Conservation (phyloP, 1,140 invertebrate species). For the Periplaneta americana region DNA sequence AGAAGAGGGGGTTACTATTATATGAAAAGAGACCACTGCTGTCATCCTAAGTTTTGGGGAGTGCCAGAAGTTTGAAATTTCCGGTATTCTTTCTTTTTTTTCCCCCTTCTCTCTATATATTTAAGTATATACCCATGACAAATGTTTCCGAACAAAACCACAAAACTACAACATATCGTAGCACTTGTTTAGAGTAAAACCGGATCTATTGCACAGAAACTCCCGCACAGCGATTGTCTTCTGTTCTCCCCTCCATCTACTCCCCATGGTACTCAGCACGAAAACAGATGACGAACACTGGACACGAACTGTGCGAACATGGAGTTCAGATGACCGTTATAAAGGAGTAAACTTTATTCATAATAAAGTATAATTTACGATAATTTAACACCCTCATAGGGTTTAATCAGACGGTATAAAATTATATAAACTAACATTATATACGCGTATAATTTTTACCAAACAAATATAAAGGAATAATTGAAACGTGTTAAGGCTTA, state of each 20-base stretch:
- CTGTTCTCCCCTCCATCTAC: background rate
- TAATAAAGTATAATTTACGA: background rate
- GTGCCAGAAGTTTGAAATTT: constrained; percentile 4
- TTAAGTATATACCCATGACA: background rate
- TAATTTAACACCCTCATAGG: background rate
- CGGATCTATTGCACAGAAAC: background rate
- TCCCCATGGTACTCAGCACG: no score
- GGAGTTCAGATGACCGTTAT: background rate
- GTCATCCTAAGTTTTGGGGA: background rate
- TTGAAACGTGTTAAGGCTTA: background rate
- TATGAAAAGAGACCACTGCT: background rate
- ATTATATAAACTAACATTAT: background rate
- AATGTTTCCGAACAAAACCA: background rate
- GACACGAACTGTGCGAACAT: background rate
- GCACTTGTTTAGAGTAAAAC: background rate
- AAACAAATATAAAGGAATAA: background rate
- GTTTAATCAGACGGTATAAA: background rate
- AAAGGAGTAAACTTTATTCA: background rate
- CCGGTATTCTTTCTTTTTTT: background rate
- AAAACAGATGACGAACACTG: background rate
- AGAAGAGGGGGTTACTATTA: background rate
- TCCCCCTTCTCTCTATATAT: background rate
- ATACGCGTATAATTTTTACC: background rate
- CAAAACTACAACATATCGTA: background rate
- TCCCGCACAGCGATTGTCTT: background rate